Evolutionary conservation across 2,113 vertebrate genomes (phyloP), one percentile per base, ranked within the genome.

Genomic region (Trogon melanurus): DNA sequence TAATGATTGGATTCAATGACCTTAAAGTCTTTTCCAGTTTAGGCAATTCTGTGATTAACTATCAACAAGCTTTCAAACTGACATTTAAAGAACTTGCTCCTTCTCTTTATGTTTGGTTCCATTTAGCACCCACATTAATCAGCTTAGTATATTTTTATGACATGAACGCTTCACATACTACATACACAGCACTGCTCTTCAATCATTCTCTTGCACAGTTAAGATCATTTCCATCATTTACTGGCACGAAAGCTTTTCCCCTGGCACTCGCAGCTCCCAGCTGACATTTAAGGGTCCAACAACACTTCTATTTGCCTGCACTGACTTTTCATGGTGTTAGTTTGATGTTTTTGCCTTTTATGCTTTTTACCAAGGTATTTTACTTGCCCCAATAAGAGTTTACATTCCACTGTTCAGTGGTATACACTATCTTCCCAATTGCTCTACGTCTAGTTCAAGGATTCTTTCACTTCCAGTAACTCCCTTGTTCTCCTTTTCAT

Each of bases 361-460:
- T 16, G 11, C 5, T 58, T 92, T 76, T n/a, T 26, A 62, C 45
- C 26, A 65, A 34, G 13, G 11, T 48, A 29, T 54, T 94, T 85
- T 70, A 78, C 91, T 70, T 91, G 25, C 16, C 21, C 20, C 54
- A 66, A 1, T 17, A 56, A 29, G 27, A 60, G 30, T 45, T 71
- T 38, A 85, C 29, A 38, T 51, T 85, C 44, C 75, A 20, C 29
- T 18, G 9, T 17, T 25, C n/a, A 64, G 48, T 44, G 32, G 32
- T 76, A 45, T 1, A 58, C 13, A 47, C 21, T 44, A 50, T 1
- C 13, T 65, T 78, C 22, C 36, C 0, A 0, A 38, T 0, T 54
- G 38, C 10, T 29, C 2, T 57, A 61, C 34, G 62, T 80, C 17
- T 61, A 57, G 22, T 64, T 64, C 53, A 71, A 79, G 5, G 15